These are phyloP conservation scores for Emys orbicularis DNA, from an alignment of 2,797 vertebrate genomes.

Conservation along the genomic window DNA sequence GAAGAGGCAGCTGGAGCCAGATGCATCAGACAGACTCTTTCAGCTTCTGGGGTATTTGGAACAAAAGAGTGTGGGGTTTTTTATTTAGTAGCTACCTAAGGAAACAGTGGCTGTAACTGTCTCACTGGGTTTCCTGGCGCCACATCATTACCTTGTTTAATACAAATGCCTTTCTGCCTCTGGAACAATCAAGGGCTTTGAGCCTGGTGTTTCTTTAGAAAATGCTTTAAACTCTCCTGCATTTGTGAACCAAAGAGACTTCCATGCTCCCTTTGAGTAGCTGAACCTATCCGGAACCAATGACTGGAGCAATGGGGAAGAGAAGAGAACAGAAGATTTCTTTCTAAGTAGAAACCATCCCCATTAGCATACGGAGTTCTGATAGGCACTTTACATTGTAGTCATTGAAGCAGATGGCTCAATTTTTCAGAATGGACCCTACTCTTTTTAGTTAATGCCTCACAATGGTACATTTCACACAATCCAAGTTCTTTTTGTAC, in stretches of 20 bases:
- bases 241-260: neutral
- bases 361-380: neutral
- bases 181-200: neutral
- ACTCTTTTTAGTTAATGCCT: neutral
- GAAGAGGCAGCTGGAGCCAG: conserved; percentile 36
- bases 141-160: conserved; percentile 6
- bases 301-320: neutral
- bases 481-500: neutral
- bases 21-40: neutral
- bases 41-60: conserved; percentile 32
- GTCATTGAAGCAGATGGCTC: neutral
- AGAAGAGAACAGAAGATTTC: neutral
- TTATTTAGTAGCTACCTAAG: neutral
- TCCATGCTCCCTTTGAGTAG: neutral
- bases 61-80: neutral
- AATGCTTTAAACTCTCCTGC: neutral
- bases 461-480: neutral
- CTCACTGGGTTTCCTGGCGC: neutral
- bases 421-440: neutral
- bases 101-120: neutral
- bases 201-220: neutral
- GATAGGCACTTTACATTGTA: neutral
- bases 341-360: neutral
- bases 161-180: neutral
- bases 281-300: neutral